Conservation (phyloP, 2,888 invertebrate genomes). For the Scaptomyza reducta region DNA sequence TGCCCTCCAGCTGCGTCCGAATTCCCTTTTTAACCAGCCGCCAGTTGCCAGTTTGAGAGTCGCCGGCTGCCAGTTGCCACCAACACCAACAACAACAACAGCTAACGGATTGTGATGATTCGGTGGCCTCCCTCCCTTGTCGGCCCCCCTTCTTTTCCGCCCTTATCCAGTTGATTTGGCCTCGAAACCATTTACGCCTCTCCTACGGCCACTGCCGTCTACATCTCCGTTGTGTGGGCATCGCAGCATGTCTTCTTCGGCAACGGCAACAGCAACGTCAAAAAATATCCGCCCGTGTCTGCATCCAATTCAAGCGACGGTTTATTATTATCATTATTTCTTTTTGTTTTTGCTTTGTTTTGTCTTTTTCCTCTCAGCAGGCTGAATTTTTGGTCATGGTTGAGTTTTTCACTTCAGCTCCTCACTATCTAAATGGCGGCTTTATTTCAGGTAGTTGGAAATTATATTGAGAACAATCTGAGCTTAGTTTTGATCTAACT, state of each 20-base stretch:
- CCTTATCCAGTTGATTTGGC: conserved; percentile 62
- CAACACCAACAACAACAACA: conserved; percentile 37
- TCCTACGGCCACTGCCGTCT: conserved; percentile 19
- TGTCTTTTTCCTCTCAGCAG: conserved; percentile 1
- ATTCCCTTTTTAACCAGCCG: conserved; percentile 58
- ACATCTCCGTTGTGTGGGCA: conserved; percentile 22
- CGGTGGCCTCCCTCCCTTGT: conserved; percentile 28
- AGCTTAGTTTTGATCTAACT: too few species aligned
- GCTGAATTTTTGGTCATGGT: conserved; percentile 10
- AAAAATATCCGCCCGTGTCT: conserved; percentile 81
- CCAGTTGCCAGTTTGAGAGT: conserved; percentile 40
- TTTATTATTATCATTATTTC: conserved; percentile 65
- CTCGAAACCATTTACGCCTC: conserved; percentile 72
- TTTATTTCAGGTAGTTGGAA: not conserved
- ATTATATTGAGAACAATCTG: not conserved
- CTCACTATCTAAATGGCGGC: conserved; percentile 3
- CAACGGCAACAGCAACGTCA: conserved; percentile 62
- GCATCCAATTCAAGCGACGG: conserved; percentile 63
- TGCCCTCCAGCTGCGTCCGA: conserved; percentile 71
- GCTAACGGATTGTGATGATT: conserved; percentile 46
- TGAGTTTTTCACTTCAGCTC: not conserved
- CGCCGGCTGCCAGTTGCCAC: conserved; percentile 25
- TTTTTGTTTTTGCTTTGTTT: not conserved
- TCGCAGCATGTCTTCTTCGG: conserved; percentile 71
- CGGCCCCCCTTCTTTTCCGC: not conserved